These are phyloP conservation scores for Boloria euphrosyne DNA, from an alignment of 2,888 invertebrate species.

Conservation along the genomic window DNA sequence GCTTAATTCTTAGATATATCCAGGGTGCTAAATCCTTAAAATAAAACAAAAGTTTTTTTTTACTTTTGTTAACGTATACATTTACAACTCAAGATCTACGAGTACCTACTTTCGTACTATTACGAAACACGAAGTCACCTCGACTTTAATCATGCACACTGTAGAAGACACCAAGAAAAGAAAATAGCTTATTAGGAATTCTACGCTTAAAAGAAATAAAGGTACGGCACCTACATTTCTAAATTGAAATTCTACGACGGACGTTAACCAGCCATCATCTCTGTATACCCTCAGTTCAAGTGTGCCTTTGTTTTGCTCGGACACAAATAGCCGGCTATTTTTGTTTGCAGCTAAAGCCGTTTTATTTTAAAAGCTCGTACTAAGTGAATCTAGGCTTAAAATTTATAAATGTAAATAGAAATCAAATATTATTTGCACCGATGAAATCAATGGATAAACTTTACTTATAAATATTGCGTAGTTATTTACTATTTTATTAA, in stretches of 20 bases:
- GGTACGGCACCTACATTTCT: conserved; percentile 15
- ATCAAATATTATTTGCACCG: not conserved
- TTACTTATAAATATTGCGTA: too few relatives aligned
- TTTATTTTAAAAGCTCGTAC: conserved; percentile 23
- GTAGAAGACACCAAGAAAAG: conserved; percentile 2
- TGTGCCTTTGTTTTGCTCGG: conserved; percentile 35
- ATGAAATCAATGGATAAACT: not conserved
- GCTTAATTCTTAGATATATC: too few relatives aligned
- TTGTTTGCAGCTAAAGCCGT: conserved; percentile 30
- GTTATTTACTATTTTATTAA: too few relatives aligned
- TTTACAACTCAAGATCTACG: too few relatives aligned
- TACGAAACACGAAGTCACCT: not conserved
- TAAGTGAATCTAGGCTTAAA: conserved; percentile 1
- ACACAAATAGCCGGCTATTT: conserved; percentile 33
- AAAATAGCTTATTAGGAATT: conserved; percentile 13
- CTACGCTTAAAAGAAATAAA: conserved; percentile 22
- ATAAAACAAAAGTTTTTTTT: too few relatives aligned
- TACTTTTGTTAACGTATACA: too few relatives aligned
- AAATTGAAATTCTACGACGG: conserved; percentile 34
- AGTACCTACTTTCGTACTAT: conserved; percentile 1
- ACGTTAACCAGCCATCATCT: conserved; percentile 33
- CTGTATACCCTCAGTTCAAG: conserved; percentile 34
- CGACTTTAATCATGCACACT: conserved; percentile 4
- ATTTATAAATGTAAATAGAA: conserved; percentile 1
- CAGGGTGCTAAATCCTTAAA: too few relatives aligned